Conservation (phyloP, 2,888 invertebrate genomes). For the Globia sparganii region DNA sequence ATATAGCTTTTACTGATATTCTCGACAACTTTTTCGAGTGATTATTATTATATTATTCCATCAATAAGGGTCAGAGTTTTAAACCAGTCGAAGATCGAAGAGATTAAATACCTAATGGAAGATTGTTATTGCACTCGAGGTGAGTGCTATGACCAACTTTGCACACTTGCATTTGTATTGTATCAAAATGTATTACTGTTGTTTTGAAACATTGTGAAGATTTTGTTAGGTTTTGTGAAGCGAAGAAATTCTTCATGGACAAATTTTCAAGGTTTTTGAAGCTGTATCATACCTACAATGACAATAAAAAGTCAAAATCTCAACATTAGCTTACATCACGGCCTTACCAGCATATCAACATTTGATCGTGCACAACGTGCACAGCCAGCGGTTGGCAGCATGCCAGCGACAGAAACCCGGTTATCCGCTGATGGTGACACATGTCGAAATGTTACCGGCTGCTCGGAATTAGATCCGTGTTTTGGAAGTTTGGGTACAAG, state of each 20-base stretch:
- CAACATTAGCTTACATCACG: slow-evolving; percentile 42
- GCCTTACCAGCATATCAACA: slow-evolving; percentile 47
- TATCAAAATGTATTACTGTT: neutral
- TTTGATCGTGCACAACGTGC: slow-evolving; percentile 52
- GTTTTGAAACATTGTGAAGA: neutral
- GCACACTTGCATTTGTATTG: neutral
- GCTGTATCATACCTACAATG: neutral
- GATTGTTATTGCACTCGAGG: neutral
- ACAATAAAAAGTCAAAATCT: neutral
- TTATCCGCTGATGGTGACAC: slow-evolving; percentile 51
- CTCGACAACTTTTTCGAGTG: neutral
- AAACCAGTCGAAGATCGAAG: neutral
- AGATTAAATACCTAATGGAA: neutral
- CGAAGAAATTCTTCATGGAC: neutral
- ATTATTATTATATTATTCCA: neutral
- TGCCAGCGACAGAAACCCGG: slow-evolving; percentile 54
- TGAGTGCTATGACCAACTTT: neutral
- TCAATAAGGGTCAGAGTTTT: neutral
- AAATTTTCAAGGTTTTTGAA: neutral
- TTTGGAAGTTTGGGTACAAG: slow-evolving; percentile 10
- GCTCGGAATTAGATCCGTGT: slow-evolving; percentile 40
- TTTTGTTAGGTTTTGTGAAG: neutral
- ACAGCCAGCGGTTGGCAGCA: slow-evolving; percentile 33
- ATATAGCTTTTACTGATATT: neutral
- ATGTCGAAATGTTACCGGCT: slow-evolving; percentile 54